Conservation (phyloP, 2,888 invertebrate genomes). For the Chelonus formosanus region DNA sequence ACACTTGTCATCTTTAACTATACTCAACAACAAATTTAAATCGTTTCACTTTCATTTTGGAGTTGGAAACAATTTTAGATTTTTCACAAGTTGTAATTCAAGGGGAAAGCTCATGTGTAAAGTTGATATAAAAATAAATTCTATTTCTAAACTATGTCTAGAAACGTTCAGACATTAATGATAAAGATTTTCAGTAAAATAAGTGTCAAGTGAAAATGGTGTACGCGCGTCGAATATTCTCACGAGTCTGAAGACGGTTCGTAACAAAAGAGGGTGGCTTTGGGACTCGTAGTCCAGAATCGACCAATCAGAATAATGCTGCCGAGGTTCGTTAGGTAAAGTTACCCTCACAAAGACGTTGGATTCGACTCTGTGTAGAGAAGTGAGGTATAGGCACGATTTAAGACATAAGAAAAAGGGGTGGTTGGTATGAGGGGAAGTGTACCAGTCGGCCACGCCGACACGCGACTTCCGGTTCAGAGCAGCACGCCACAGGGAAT, state of each 20-base stretch:
- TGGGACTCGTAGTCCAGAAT: slow-evolving; percentile 48
- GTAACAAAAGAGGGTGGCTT: slow-evolving; percentile 50
- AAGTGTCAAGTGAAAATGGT: slow-evolving; percentile 30
- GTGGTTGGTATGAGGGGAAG: slow-evolving; percentile 38
- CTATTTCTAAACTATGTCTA: no score
- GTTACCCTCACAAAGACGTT: slow-evolving; percentile 33
- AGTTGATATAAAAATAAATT: no score
- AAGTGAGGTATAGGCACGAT: slow-evolving; percentile 10
- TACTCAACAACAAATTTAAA: no score
- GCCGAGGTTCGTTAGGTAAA: slow-evolving; percentile 54
- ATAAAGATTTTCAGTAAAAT: neutral
- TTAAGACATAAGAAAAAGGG: slow-evolving; percentile 21
- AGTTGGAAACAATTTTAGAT: neutral
- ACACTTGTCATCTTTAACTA: neutral
- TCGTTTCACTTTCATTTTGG: neutral
- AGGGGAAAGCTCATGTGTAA: no score
- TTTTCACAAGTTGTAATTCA: no score
- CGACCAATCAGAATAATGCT: slow-evolving; percentile 57
- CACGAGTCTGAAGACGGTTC: slow-evolving; percentile 54
- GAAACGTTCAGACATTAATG: neutral
- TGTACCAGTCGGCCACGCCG: slow-evolving; percentile 47
- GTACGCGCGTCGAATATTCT: slow-evolving; percentile 52
- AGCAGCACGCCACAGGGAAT: slow-evolving; percentile 45
- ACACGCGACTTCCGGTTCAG: slow-evolving; percentile 64
- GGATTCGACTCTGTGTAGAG: slow-evolving; percentile 11